These are phyloP conservation scores for Adoxophyes honmai DNA, from an alignment of 1,140 invertebrate species.

Conservation along the genomic window DNA sequence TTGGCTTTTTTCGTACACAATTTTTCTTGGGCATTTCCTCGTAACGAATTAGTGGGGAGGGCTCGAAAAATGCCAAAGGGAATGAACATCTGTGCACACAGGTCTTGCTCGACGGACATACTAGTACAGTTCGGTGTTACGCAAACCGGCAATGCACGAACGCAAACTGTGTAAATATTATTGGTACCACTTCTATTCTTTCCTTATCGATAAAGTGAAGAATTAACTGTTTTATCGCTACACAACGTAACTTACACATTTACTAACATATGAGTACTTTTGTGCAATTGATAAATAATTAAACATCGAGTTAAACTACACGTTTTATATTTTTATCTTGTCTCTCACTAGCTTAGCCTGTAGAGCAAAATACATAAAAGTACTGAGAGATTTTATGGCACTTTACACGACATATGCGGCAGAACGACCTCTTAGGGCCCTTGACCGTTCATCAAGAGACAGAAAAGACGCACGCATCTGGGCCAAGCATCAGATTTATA, in stretches of 20 bases:
- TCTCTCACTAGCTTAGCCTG: too few species aligned
- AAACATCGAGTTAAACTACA: too few species aligned
- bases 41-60: background rate
- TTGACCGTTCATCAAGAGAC: too few species aligned
- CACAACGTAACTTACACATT: background rate
- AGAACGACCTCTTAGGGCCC: too few species aligned
- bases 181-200: constrained; percentile 33
- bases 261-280: background rate
- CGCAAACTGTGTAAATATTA: constrained; percentile 54
- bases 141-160: constrained; percentile 44
- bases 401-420: too few species aligned
- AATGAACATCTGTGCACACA: constrained; percentile 50
- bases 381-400: too few species aligned
- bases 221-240: background rate
- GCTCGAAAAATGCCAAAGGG: constrained; percentile 15
- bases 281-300: background rate
- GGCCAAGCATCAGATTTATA: too few species aligned
- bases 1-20: background rate
- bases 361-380: too few species aligned
- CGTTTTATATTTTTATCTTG: too few species aligned
- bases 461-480: too few species aligned
- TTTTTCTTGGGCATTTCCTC: background rate
- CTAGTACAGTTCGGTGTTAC: constrained; percentile 34
- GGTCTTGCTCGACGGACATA: constrained; percentile 45
- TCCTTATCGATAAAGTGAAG: background rate